Evolutionary conservation across 2,113 vertebrate genomes (phyloP).

Genomic region (Ursus arctos): DNA sequence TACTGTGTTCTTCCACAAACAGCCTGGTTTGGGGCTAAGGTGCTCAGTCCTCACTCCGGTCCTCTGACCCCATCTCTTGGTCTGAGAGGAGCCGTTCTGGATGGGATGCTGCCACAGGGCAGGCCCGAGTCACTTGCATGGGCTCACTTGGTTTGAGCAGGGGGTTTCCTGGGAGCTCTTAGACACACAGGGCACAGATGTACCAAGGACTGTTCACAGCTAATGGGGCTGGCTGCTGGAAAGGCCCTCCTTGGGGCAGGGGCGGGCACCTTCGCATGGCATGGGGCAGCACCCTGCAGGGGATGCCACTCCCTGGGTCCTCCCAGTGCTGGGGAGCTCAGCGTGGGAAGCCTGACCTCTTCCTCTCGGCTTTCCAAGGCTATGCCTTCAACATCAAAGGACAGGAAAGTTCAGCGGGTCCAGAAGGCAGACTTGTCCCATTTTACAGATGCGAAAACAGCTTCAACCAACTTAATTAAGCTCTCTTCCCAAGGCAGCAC

Average conservation of each 20-base stretch:
- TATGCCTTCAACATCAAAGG: background rate
- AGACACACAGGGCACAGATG: background rate
- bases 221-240: background rate
- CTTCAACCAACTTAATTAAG: background rate
- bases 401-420: background rate
- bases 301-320: background rate
- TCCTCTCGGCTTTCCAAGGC: background rate
- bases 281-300: background rate
- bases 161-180: background rate
- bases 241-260: background rate
- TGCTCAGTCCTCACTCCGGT: fast-evolving
- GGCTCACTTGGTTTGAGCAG: background rate
- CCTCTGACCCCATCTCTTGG: background rate
- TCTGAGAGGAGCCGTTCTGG: fast-evolving
- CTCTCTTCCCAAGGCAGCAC: background rate
- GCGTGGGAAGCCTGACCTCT: too few relatives aligned
- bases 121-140: fast-evolving
- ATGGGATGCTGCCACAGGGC: background rate
- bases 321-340: background rate
- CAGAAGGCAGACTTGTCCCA: background rate
- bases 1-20: background rate
- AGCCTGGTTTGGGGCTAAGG: background rate
- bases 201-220: background rate
- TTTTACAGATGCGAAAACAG: background rate
- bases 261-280: background rate